Conservation (phyloP, 2,113 vertebrate species). For the Hydrochoerus hydrochaeris region DNA sequence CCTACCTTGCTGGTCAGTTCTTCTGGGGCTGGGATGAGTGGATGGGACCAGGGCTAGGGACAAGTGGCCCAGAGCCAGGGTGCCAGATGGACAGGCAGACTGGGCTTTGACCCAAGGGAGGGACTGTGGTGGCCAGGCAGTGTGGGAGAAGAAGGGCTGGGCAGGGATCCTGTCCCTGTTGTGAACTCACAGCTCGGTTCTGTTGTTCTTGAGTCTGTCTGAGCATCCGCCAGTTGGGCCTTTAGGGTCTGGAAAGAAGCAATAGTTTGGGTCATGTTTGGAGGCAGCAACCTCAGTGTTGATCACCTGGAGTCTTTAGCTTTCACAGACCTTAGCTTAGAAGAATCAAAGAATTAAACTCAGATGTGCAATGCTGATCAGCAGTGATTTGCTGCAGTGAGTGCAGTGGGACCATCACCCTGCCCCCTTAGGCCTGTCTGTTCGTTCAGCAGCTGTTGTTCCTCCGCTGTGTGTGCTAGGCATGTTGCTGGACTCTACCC, state of each 20-base stretch:
- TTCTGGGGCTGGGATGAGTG: conserved; percentile 8
- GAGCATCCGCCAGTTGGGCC: not conserved
- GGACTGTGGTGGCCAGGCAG: not conserved
- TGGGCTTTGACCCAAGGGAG: conserved; percentile 41
- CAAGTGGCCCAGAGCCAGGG: conserved; percentile 62
- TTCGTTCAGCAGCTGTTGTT: not conserved
- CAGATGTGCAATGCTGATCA: not conserved
- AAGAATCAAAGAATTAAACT: not conserved
- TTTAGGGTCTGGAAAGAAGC: not conserved
- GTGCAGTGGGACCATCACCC: too few species aligned
- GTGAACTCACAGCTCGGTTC: not conserved
- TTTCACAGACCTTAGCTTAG: not conserved
- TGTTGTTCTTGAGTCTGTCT: not conserved
- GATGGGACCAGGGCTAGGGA: not conserved
- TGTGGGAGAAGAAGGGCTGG: not conserved
- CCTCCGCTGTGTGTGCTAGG: not conserved
- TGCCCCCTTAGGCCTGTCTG: not conserved
- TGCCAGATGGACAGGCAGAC: conserved; percentile 72
- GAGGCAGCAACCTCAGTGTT: not conserved
- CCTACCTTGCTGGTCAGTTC: conserved; percentile 47
- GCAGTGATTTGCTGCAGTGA: not conserved
- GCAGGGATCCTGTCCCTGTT: not conserved
- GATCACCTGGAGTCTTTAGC: not conserved
- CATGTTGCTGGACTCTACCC: not conserved
- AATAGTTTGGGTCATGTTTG: not conserved